Base-by-base conservation (phyloP, 1,140 invertebrate genomes). In the Orchestia grillus region DNA sequence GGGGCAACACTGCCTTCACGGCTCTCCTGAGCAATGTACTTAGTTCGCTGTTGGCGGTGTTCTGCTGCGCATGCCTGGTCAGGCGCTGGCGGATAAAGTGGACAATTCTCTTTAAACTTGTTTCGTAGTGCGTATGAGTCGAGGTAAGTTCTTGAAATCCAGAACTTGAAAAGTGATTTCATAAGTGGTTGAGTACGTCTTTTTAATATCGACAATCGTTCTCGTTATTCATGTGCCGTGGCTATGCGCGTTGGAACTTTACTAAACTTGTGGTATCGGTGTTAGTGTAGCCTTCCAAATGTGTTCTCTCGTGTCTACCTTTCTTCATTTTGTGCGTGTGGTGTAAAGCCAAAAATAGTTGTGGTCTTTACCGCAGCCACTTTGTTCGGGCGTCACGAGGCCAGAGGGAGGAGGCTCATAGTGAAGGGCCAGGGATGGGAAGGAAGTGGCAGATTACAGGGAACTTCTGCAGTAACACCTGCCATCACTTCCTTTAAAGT, bases 401-500 rank as follows among this genome's bases (percentile, higher is more conserved):
- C 62, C 62, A 36, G 15, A 77, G 62, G 11, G 62, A 23, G 11
- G 62, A 23, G 62, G 62, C 36, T 77, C 62, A 77, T 77, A 77
- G 62, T 28, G 11, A 19, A 77, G 11, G 62, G 62, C 11, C 62
- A 77, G 36, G 62, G 88, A 90, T 90, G 88, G 88, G 88, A 90
- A 90, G 88, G 88, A 90, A 90, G 88, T 44, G 88, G 43, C 41
- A 42, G 88, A 90, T 90, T 90, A 90, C 28, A 44, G n/a, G 28
- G 88, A 41, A 90, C 6, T 90, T 42, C 43, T 42, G 88, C 88
- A 42, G 41, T 90, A 90, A 90, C 88, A 90, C 88, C 88, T 90
- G 88, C 88, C 88, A 90, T 90, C 88, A 90, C 88, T 90, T 90
- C 88, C 88, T 90, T 44, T 43, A 42, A 90, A 16, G n/a, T 90